Evolutionary conservation across 2,113 vertebrate genomes (phyloP), one percentile per base, ranked within the genome.

Genomic region (Candoia aspera): DNA sequence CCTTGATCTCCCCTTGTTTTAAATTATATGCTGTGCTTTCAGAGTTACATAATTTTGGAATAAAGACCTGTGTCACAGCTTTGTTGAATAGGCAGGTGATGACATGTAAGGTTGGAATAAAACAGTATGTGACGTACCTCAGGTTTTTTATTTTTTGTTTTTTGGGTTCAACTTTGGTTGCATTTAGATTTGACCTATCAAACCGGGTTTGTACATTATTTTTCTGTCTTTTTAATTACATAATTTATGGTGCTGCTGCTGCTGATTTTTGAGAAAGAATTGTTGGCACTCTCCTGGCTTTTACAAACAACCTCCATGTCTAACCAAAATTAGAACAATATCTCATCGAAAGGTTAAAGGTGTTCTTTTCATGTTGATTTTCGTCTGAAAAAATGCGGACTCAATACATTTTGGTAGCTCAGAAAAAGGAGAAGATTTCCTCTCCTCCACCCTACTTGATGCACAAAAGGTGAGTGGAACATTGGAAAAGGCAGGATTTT

Each of bases 61-160:
- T 24, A 55, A 0, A 94, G 90, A 89, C 1, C 83, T 49, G 8
- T 0, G 17, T 57, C 87, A 53, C 5, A 19, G 64, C 57, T 94
- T 84, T 58, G 73, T 89, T 26, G 42, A 12, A 87, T 2, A 55
- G 91, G 89, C 64, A 92, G 87, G 90, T 85, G 90, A 59, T 73
- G 92, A 86, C 87, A 91, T n/a, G 89, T 29, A 68, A 0, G 1
- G 6, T 53, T 53, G 6, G 84, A 85, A 2, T 23, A 62, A 93
- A n/a, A 89, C 89, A 0, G 10, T 0, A 84, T 24, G 8, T 33
- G 58, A 64, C 2, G 17, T 55, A 57, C 19, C 11, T 23, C 37
- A 86, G 23, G 2, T 26, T 83, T 92, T 33, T n/a, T 87, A 92
- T 64, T 33, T 33, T 89, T 92, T 29, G n/a, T 89, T 92, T 64